Percentiles rank a stretch among this genome's conserved stretches.
These are phyloP conservation scores for Phymanthus crucifer DNA, from an alignment of 92 coral and sea anemone species.

Conservation along the genomic window DNA sequence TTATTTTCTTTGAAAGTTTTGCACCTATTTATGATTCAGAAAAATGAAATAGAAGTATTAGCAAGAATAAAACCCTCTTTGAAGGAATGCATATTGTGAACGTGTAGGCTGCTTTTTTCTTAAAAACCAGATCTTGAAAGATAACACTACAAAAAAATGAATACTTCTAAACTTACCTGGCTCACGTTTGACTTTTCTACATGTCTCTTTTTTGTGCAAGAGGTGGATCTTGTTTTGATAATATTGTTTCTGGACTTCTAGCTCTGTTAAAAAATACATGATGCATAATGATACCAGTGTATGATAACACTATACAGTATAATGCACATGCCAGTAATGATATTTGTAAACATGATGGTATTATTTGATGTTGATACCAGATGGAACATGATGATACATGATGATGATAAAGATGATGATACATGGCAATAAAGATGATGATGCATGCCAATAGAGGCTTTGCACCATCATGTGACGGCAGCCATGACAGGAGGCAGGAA, in stretches of 20 bases:
- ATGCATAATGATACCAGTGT: no score
- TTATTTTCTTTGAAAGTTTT: neutral
- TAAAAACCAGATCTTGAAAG: neutral
- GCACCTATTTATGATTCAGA: neutral
- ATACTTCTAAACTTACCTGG: neutral
- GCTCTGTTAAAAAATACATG: neutral
- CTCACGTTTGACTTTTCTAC: neutral
- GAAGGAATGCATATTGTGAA: no score
- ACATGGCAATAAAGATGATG: no score
- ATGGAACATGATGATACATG: no score
- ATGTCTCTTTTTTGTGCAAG: neutral
- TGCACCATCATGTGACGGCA: no score
- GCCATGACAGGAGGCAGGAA: no score
- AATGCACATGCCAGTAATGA: neutral
- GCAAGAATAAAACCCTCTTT: neutral
- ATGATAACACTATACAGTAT: neutral
- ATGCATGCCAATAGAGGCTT: no score
- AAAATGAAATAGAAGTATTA: neutral
- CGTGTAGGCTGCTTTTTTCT: no score
- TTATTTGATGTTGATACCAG: no score
- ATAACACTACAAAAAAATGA: neutral
- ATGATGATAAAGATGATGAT: no score
- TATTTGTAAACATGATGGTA: no score
- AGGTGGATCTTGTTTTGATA: conserved; percentile 11
- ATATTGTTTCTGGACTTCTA: neutral